These are phyloP conservation scores for Sebastes cheni DNA, from an alignment of 2,797 vertebrate species.

Conservation along the genomic window DNA sequence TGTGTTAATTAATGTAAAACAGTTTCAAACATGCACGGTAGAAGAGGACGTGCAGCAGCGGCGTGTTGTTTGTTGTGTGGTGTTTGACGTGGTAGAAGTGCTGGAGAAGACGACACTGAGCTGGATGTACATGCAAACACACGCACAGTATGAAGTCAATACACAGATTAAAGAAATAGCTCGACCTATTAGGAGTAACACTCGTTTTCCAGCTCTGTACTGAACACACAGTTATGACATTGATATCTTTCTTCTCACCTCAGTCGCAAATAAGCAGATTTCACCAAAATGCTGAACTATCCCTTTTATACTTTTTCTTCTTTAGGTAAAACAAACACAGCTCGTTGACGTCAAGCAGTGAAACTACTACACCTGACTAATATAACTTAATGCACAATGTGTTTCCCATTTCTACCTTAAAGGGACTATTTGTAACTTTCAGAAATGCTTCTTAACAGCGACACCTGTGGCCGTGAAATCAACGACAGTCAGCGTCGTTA, in stretches of 20 bases:
- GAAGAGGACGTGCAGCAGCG: neutral
- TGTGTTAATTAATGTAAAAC: constrained; percentile 8
- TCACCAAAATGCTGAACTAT: neutral
- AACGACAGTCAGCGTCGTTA: no score
- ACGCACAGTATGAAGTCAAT: neutral
- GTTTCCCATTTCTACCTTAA: neutral
- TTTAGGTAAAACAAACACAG: neutral
- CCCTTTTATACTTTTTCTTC: no score
- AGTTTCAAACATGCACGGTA: neutral
- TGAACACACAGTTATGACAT: neutral
- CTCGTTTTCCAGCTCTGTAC: neutral
- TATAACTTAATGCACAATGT: neutral
- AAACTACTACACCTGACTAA: neutral
- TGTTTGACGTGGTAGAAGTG: neutral
- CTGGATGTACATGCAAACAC: neutral
- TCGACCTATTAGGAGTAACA: neutral
- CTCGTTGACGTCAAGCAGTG: neutral
- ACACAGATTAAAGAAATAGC: neutral
- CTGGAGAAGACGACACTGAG: neutral
- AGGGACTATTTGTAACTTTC: no score
- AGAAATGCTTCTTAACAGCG: no score
- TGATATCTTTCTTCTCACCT: neutral
- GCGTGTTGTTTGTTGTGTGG: neutral
- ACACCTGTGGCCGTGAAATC: no score
- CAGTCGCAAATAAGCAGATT: neutral